Evolutionary conservation across 2,888 invertebrate genomes (phyloP), one percentile per base, ranked within the genome.

Genomic region (Dinocampus coccinellae): DNA sequence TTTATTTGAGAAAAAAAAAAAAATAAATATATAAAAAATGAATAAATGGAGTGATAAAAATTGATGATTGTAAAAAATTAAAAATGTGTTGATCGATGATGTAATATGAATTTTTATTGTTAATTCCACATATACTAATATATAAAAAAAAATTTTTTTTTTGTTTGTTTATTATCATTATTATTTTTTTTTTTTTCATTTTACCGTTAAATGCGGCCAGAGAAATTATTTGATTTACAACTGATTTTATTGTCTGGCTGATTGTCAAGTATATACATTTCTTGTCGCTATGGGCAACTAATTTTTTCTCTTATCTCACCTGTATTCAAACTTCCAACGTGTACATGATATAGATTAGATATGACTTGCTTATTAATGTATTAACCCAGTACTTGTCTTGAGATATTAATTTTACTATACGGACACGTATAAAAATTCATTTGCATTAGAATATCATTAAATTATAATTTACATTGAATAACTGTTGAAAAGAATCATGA

Each of bases 291-390:
- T 55, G 26, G n/a, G 24, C 55, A 55, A 55, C 55, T 2, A 55
- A 55, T 26, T 22, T 55, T 22, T 10, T n/a, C 1, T 55, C 55
- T 55, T 55, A 55, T 55, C 55, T 55, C n/a, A 13, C 13, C 10
- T 13, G 13, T 24, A n/a, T 11, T 24, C 10, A 24, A 55, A 24
- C 26, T 26, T 55, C 55, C n/a, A 55, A 11, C 55, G 47, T 47
- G 4, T 16, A 47, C n/a, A 39, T n/a, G n/a, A n/a, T 47, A 55
- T 9, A 11, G 55, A 55, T 55, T 55, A 55, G 55, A 55, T 55
- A 55, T 55, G 24, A 11, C 26, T 55, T 47, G 16, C 55, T 13
- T 55, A 11, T 13, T 13, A 55, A 3, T 55, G 11, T 47, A 47
- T 11, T 24, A 9, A 24, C 55, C 26, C 6, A 13, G 55, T 55